Base-by-base conservation (phyloP, 2,888 invertebrate genomes). In the Corythucha ciliata region DNA sequence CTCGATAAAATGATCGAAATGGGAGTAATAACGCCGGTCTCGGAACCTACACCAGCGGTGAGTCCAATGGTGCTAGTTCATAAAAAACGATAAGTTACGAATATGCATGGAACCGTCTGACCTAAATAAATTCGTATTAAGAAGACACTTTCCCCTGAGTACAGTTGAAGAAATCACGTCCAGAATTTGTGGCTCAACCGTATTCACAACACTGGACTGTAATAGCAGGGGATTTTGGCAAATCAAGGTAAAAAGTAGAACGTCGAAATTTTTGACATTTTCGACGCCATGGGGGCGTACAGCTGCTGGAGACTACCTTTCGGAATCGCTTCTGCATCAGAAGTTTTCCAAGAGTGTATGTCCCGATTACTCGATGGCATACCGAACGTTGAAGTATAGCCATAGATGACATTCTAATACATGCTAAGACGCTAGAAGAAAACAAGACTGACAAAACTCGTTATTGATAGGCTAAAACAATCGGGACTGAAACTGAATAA, bases 231-330 rank as follows among this genome's bases (percentile, higher is more conserved):
- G 22, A 2, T 40, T 40, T n/a, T 40, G 40, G 40, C 20, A 40
- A 20, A 40, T 40, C 14, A 10, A 7, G 7, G 36, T 60, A 8
- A 57, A 60, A 52, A 44, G 54, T 37, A 33, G 51, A 37, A 57
- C 54, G 16, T 45, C 48, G 22, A 52, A 58, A 14, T 40, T 57
- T 10, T 57, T 56, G n/a, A 57, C 58, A 14, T 61, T 61, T 48
- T 48, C 49, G n/a, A 62, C 59, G 8, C 58, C 57, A 6, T 61
- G 54, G 56, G 60, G 60, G 7, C 26, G 37, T 62, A 53, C 44
- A 51, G 42, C 14, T 63, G 58, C 46, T 24, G 58, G 33, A 29
- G 61, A 25, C 39, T 63, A 16, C 60, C 59, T 4, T 61, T 59
- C 56, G 60, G 39, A 16, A 18, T 39, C 4, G 18, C 21, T 16